Conservation (phyloP, 2,888 invertebrate genomes). For the Perizoma affinitatum region DNA sequence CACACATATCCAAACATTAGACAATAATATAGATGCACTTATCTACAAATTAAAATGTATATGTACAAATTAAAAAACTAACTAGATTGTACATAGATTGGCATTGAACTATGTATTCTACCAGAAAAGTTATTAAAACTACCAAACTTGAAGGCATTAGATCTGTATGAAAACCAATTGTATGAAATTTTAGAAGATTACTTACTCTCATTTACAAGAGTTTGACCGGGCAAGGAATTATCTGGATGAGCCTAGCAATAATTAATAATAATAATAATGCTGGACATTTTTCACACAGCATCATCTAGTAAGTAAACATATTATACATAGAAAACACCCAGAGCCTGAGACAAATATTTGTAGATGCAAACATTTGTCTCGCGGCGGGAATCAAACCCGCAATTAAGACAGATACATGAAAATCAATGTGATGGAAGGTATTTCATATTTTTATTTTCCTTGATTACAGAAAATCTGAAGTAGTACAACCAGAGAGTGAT, state of each 20-base stretch:
- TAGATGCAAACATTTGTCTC: too few species aligned
- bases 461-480: slow-evolving; percentile 55
- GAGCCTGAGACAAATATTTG: too few species aligned
- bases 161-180: slow-evolving; percentile 78
- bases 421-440: slow-evolving; percentile 65
- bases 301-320: too few species aligned
- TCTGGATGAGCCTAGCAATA: slow-evolving; percentile 63
- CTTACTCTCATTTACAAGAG: slow-evolving; percentile 50
- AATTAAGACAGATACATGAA: slow-evolving; percentile 47
- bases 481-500: slow-evolving; percentile 41
- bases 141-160: slow-evolving; percentile 58
- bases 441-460: slow-evolving; percentile 3
- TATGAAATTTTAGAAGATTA: slow-evolving; percentile 50
- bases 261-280: too few species aligned
- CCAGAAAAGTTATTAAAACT: slow-evolving; percentile 57
- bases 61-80: slow-evolving; percentile 63
- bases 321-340: too few species aligned
- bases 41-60: slow-evolving; percentile 61
- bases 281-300: too few species aligned
- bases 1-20: slow-evolving; percentile 57
- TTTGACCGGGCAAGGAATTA: slow-evolving; percentile 71
- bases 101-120: slow-evolving; percentile 67
- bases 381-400: too few species aligned
- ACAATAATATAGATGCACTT: slow-evolving; percentile 56
- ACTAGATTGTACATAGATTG: slow-evolving; percentile 54